These are phyloP conservation scores for Epinotia brunnichana DNA, from an alignment of 2,888 invertebrate species.

Conservation along the genomic window DNA sequence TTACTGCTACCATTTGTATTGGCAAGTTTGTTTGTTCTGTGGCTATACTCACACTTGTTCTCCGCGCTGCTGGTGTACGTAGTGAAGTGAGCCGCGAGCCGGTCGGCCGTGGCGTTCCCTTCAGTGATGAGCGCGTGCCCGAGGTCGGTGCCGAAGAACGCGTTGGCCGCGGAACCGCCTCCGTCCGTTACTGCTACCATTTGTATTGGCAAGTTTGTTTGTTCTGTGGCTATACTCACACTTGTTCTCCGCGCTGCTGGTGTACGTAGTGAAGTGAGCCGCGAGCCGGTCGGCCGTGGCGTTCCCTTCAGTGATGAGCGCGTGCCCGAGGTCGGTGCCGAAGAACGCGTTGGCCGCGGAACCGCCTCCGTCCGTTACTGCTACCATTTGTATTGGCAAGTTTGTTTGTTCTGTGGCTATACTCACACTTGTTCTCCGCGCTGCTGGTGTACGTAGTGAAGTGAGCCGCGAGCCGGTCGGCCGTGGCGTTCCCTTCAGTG, in stretches of 20 bases:
- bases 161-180: too few species aligned
- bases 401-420: too few species aligned
- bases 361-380: too few species aligned
- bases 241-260: slow-evolving; percentile 92
- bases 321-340: slow-evolving; percentile 94
- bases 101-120: slow-evolving; percentile 95
- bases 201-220: too few species aligned
- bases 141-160: slow-evolving; percentile 93
- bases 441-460: slow-evolving; percentile 95
- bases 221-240: too few species aligned
- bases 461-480: slow-evolving; percentile 94
- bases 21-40: too few species aligned
- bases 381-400: too few species aligned
- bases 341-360: slow-evolving; percentile 87
- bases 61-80: slow-evolving; percentile 93
- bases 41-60: slow-evolving; percentile 89
- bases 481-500: slow-evolving; percentile 96
- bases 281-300: slow-evolving; percentile 94
- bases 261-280: slow-evolving; percentile 96
- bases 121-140: slow-evolving; percentile 96
- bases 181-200: too few species aligned
- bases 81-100: slow-evolving; percentile 95
- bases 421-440: slow-evolving; percentile 93
- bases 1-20: too few species aligned
- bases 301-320: slow-evolving; percentile 96